phyloP scores from a whole-genome alignment of 2,113 vertebrate species.

The Helogale parvula region DNA sequence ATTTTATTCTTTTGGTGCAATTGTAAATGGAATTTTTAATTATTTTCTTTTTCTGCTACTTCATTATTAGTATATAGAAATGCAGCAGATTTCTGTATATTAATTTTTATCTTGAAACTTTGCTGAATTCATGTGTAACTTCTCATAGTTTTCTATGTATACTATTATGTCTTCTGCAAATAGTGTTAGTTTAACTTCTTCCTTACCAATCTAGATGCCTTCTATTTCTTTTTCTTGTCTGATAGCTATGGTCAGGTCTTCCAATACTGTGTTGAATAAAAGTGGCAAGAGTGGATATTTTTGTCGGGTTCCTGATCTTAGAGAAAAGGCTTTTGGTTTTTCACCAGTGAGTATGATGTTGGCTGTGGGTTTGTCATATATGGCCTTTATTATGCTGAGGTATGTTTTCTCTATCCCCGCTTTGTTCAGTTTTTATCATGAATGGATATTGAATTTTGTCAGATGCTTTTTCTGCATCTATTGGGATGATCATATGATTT shows the following conservation, averaged over 20 bases:
- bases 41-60: background rate
- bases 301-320: background rate
- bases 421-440: background rate
- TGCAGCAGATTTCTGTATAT: background rate
- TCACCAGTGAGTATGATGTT: background rate
- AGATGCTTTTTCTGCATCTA: background rate
- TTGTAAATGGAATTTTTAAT: background rate
- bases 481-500: background rate
- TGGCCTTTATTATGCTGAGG: background rate
- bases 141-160: background rate
- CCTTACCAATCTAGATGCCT: background rate
- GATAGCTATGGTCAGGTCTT: background rate
- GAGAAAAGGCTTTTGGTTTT: background rate
- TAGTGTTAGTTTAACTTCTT: background rate
- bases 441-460: background rate
- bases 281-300: background rate
- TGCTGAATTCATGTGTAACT: background rate
- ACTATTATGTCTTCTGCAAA: background rate
- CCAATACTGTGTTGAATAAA: background rate
- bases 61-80: background rate
- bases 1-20: background rate
- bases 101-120: background rate
- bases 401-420: background rate
- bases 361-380: background rate
- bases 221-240: background rate